These are phyloP conservation scores for Corvus moneduloides DNA, from an alignment of 2,113 vertebrate species.

Conservation along the genomic window DNA sequence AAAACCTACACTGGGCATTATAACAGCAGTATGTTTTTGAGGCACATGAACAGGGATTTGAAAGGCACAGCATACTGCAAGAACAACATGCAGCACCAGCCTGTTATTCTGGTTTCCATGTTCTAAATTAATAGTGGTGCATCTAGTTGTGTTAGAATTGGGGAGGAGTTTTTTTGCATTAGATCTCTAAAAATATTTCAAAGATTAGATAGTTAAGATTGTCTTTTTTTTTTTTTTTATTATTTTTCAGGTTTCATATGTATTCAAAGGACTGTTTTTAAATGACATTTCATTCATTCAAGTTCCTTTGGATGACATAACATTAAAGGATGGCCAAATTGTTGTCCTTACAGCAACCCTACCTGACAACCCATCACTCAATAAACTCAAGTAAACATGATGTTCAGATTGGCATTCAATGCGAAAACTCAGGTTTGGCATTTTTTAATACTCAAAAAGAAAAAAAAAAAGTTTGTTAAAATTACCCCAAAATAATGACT, in stretches of 20 bases:
- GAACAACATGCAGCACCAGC: neutral
- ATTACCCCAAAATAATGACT: neutral
- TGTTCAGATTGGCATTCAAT: neutral
- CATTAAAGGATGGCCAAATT: neutral
- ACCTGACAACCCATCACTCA: neutral
- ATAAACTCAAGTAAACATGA: neutral
- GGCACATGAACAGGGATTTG: neutral
- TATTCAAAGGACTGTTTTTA: neutral
- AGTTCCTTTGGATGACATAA: neutral
- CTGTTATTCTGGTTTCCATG: neutral
- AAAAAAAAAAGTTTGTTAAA: neutral
- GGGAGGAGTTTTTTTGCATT: neutral
- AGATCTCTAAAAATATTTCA: neutral
- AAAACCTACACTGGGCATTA: slow-evolving; percentile 27
- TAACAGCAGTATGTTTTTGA: slow-evolving; percentile 10
- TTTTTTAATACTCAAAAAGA: neutral
- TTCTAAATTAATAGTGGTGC: neutral
- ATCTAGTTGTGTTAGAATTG: neutral
- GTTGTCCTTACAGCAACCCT: neutral
- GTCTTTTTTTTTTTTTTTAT: neutral
- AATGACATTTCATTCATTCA: neutral
- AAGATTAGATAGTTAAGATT: neutral
- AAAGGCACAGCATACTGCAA: neutral
- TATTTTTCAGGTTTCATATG: neutral
- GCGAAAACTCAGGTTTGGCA: neutral